A percentile compares a stretch with the other conserved stretches of the same genome.
Evolutionary conservation across 2,797 vertebrate genomes (phyloP).

Genomic region (Falco biarmicus): DNA sequence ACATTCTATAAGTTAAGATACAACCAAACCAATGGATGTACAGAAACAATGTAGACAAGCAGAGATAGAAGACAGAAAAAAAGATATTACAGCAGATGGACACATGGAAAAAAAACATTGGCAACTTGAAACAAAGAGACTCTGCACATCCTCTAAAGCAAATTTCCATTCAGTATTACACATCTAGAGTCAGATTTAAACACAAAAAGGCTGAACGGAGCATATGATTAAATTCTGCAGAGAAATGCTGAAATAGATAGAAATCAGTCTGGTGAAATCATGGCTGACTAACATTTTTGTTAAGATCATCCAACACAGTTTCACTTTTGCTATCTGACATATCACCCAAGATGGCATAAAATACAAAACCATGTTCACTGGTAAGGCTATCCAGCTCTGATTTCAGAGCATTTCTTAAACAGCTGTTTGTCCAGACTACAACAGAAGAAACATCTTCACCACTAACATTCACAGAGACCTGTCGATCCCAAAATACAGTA

Average conservation of each 20-base stretch:
- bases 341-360: background rate
- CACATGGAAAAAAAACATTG: background rate
- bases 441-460: background rate
- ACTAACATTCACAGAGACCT: background rate
- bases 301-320: background rate
- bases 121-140: background rate
- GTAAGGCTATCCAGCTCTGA: background rate
- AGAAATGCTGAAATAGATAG: background rate
- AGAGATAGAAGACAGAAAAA: background rate
- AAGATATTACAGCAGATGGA: background rate
- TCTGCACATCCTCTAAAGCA: background rate
- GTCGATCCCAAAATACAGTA: background rate
- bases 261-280: background rate
- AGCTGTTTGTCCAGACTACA: background rate
- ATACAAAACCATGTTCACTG: background rate
- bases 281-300: background rate
- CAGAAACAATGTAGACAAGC: background rate
- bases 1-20: background rate
- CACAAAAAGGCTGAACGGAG: background rate
- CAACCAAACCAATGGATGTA: background rate
- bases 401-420: background rate
- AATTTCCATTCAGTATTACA: background rate
- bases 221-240: background rate
- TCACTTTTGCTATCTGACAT: background rate
- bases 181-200: background rate